Conservation (phyloP, 2,797 vertebrate species). For the Calcarius lapponicus region DNA sequence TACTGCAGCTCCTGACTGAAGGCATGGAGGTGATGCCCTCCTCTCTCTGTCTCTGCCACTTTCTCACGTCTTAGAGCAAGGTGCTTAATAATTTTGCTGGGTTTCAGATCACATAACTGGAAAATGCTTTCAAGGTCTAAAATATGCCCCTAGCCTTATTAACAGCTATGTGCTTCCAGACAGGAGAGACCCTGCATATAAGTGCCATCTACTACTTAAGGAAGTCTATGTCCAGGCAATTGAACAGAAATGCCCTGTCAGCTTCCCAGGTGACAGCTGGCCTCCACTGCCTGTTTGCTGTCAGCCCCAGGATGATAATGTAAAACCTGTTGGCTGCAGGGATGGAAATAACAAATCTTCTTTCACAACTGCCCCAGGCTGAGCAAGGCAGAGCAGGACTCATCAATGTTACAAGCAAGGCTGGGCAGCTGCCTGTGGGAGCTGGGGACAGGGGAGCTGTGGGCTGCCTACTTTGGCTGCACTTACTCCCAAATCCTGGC, state of each 20-base stretch:
- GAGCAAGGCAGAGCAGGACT: neutral
- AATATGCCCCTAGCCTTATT: neutral
- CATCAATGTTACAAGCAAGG: fast-evolving
- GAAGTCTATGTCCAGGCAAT: neutral
- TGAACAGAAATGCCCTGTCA: neutral
- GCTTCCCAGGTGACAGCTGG: neutral
- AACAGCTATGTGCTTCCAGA: neutral
- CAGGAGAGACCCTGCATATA: neutral
- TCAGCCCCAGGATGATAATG: neutral
- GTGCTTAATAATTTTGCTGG: neutral
- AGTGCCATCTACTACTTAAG: neutral
- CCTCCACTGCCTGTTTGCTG: neutral
- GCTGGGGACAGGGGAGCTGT: fast-evolving
- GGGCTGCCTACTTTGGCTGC: neutral
- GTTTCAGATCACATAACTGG: neutral
- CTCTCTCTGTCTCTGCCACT: neutral
- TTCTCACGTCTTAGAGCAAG: neutral
- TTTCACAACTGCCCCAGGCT: neutral
- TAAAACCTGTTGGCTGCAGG: neutral
- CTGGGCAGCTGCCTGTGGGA: fast-evolving
- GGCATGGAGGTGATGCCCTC: neutral
- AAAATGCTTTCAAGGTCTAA: neutral
- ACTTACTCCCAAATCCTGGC: neutral
- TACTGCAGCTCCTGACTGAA: neutral
- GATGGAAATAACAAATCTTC: neutral